Conservation (phyloP, 1,140 invertebrate genomes). For the Panagrolaimus sp. region DNA sequence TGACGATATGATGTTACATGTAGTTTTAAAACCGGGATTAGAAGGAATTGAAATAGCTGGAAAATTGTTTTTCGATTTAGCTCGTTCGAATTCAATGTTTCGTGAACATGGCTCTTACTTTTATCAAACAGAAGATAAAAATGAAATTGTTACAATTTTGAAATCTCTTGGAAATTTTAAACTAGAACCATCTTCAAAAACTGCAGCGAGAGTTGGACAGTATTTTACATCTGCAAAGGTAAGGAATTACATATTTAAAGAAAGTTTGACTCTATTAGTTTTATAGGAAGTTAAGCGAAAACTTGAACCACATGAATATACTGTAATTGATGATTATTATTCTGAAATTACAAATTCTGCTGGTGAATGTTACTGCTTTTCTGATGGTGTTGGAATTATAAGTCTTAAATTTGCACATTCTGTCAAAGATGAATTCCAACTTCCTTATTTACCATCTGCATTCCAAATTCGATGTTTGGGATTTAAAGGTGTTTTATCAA, state of each 20-base stretch:
- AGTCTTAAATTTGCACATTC: not conserved
- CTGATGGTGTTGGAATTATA: constrained; percentile 1
- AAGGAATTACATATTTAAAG: not conserved
- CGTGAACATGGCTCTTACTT: not conserved
- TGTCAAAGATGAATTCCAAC: not conserved
- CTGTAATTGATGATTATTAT: not conserved
- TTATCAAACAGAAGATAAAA: not conserved
- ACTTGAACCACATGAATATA: not conserved
- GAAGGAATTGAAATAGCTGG: not conserved
- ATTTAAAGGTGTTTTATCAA: constrained; percentile 11
- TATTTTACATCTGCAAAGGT: constrained; percentile 1
- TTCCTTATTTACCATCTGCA: not conserved
- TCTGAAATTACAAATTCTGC: not conserved
- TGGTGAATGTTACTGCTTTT: not conserved
- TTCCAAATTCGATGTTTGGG: not conserved
- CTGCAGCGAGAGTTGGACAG: not conserved
- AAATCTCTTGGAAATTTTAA: constrained; percentile 5
- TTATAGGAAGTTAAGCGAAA: not conserved
- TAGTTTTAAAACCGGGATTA: too few species aligned
- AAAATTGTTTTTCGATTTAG: not conserved
- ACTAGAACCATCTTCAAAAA: not conserved
- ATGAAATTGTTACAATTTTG: not conserved
- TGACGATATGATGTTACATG: too few species aligned
- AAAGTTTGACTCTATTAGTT: not conserved
- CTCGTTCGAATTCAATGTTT: not conserved